Evolutionary conservation across 2,888 invertebrate genomes (phyloP), one percentile per base, ranked within the genome.

Genomic region (Heliconius aoede): DNA sequence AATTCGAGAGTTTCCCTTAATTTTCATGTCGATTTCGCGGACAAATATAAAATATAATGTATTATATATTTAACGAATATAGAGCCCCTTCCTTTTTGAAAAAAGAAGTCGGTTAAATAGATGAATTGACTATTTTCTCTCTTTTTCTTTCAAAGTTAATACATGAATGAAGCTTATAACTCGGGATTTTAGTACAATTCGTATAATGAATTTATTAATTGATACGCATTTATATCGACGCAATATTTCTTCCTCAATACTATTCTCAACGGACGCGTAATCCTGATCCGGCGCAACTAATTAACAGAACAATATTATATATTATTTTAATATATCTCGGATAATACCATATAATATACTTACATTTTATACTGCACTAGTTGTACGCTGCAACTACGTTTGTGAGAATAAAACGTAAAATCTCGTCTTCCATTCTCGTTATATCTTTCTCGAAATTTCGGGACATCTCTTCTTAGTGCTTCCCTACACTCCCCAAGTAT

Each of bases 151-250:
- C 11, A 18, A 11, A 60, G 26, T 28, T 26, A 7, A 15, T 26
- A 28, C 15, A 15, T 7, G 26, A 60, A 60, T 26, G 1, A 18
- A 60, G 60, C 60, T 60, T 28, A 60, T 26, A 7, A 7, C 24
- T 28, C 26, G 5, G 32, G 62, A n/a, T 64, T 24, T 36, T 24
- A 24, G 24, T 64, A 64, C n/a, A 64, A 36, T n/a, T 36, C 32
- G 36, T 18, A 65, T 40, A 65, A 69, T 55, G 13, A 55, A 69
- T 30, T 55, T n/a, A 69, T 30, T 69, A 69, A 65, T 69, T 55
- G 55, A 55, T 69, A n/a, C n/a, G n/a, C n/a, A n/a, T n/a, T n/a
- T n/a, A n/a, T n/a, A n/a, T 24, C 7, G 15, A 69, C n/a, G 55
- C 69, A 55, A 32, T 69, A 55, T 69, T 55, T 55, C 55, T 32